A percentile compares a stretch with the other conserved stretches of the same genome.
Conservation (phyloP, 2,113 vertebrate genomes). For the Podilymbus podiceps region DNA sequence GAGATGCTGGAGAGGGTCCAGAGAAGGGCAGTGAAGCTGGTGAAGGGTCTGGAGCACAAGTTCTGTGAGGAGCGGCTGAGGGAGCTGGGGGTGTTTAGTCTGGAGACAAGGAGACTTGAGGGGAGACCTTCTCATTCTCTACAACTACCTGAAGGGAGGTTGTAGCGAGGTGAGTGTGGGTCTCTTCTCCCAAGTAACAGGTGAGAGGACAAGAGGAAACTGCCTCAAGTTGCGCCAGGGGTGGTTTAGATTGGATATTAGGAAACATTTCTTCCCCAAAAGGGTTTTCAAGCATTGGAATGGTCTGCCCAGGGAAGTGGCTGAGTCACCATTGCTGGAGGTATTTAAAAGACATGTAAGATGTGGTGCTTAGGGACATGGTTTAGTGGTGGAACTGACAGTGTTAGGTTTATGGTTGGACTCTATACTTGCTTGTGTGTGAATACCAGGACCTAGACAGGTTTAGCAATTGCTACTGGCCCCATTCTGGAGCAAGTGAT, state of each 20-base stretch:
- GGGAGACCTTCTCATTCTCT: no score
- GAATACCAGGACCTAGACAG: not conserved
- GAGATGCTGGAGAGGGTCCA: no score
- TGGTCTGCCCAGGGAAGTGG: not conserved
- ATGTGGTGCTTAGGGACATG: not conserved
- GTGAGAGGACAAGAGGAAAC: not conserved
- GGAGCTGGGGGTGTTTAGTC: no score
- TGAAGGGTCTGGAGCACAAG: no score
- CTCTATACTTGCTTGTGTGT: not conserved
- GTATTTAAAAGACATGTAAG: not conserved
- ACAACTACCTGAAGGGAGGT: no score
- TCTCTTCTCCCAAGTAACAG: not conserved
- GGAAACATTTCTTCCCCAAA: not conserved
- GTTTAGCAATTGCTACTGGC: not conserved
- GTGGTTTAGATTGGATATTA: not conserved
- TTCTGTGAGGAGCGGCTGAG: no score
- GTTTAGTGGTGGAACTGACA: not conserved
- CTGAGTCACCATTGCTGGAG: not conserved
- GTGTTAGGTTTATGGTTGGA: not conserved
- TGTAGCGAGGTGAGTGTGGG: no score
- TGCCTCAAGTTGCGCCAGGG: rapidly evolving
- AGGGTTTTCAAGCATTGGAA: not conserved
- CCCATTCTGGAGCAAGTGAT: not conserved
- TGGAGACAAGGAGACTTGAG: no score
- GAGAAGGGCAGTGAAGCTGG: no score